Percentiles rank a stretch among this genome's conserved stretches.
These are phyloP conservation scores for Mactromeris polynyma DNA, from an alignment of 2,888 invertebrate species.

Conservation along the genomic window DNA sequence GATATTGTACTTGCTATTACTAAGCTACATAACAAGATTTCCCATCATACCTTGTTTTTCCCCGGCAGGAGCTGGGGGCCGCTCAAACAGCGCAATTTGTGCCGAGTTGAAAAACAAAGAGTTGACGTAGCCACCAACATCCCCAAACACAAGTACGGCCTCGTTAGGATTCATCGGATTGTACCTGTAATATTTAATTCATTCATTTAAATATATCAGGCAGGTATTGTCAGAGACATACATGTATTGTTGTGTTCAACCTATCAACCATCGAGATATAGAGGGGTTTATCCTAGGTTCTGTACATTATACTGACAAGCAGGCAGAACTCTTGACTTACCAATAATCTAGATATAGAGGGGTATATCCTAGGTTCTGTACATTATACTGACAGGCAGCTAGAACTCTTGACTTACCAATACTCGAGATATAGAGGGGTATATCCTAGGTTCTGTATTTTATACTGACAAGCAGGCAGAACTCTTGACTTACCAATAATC, in stretches of 20 bases:
- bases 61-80: conserved; percentile 86
- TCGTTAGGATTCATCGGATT: conserved; percentile 86
- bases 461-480: too few species aligned
- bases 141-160: conserved; percentile 87
- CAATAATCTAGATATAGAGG: conserved; percentile 87
- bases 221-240: too few species aligned
- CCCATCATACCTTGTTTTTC: conserved; percentile 85
- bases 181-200: conserved; percentile 76
- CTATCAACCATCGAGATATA: not conserved
- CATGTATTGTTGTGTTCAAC: not conserved
- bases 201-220: too few species aligned
- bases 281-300: too few species aligned
- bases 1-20: not conserved
- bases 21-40: not conserved
- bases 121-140: conserved; percentile 86
- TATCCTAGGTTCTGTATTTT: too few species aligned
- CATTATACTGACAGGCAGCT: conserved; percentile 86
- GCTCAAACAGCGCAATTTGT: conserved; percentile 86
- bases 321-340: conserved; percentile 71
- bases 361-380: conserved; percentile 84
- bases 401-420: too few species aligned
- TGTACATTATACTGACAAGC: conserved; percentile 43
- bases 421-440: too few species aligned
- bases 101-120: conserved; percentile 86
- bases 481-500: too few species aligned